These are phyloP conservation scores for Astropecten irregularis DNA, from an alignment of 53 echinoderm and acorn worm species.

Conservation along the genomic window DNA sequence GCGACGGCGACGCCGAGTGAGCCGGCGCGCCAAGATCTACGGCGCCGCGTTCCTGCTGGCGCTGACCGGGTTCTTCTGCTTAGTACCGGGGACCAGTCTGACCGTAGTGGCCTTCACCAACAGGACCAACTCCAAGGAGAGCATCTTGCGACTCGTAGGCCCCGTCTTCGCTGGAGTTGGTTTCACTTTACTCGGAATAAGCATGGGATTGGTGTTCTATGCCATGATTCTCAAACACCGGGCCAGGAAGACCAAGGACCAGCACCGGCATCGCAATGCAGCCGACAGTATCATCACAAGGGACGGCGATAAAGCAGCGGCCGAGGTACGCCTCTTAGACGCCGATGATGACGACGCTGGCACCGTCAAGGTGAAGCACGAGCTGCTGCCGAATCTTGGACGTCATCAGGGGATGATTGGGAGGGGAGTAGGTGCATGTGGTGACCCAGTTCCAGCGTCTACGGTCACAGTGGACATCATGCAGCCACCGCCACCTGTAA, in stretches of 20 bases:
- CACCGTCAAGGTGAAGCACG: conserved; percentile 24
- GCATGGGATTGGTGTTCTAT: conserved; percentile 42
- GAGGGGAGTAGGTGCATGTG: neutral
- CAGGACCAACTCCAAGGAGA: conserved; percentile 35
- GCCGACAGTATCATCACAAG: neutral
- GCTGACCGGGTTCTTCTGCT: conserved; percentile 44
- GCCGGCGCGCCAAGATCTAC: conserved; percentile 53
- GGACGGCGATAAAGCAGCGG: conserved; percentile 5
- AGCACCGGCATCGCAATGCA: neutral
- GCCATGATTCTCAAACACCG: conserved; percentile 4
- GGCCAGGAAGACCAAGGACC: neutral
- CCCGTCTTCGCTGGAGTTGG: conserved; percentile 51
- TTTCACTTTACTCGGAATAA: conserved; percentile 22
- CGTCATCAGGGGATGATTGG: neutral
- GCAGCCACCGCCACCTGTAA: conserved; percentile 10
- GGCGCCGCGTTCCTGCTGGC: conserved; percentile 47
- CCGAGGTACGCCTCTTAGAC: conserved; percentile 43
- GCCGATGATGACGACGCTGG: neutral
- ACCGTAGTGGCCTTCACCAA: conserved; percentile 45
- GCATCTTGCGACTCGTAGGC: conserved; percentile 20
- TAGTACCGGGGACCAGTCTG: conserved; percentile 36
- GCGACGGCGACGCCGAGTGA: conserved; percentile 38
- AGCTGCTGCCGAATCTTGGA: neutral
- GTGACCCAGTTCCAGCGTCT: neutral
- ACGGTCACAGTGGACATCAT: conserved; percentile 34